These are phyloP conservation scores for Ischnus inquisitorius DNA, from an alignment of 2,888 invertebrate genomes.

Conservation along the genomic window DNA sequence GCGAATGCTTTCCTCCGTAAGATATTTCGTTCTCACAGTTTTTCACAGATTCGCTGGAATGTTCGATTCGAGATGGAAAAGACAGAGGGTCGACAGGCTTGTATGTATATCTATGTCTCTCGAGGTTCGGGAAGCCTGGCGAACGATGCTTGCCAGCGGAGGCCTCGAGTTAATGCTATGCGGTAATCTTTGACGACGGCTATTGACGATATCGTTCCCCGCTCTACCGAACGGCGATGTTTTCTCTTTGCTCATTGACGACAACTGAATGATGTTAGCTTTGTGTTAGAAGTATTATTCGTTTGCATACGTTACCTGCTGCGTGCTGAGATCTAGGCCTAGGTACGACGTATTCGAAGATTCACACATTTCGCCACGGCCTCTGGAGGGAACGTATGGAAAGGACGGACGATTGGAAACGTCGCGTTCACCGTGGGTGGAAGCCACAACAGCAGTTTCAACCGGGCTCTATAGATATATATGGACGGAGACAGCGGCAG, in stretches of 20 bases:
- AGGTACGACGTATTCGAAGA: slow-evolving; percentile 88
- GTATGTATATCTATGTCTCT: not conserved
- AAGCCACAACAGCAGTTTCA: slow-evolving; percentile 54
- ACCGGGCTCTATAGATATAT: slow-evolving; percentile 32
- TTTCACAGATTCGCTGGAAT: not conserved
- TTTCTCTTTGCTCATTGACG: not conserved
- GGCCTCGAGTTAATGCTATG: slow-evolving; percentile 18
- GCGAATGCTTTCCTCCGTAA: not conserved
- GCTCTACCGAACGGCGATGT: not conserved
- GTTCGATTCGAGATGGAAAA: not conserved
- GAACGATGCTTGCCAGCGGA: not conserved
- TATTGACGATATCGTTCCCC: slow-evolving; percentile 7
- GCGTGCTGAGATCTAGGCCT: slow-evolving; percentile 95
- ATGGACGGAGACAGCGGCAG: slow-evolving; percentile 2
- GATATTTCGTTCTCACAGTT: not conserved
- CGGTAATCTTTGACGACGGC: slow-evolving; percentile 2
- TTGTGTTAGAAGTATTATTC: not conserved
- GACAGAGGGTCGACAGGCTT: not conserved
- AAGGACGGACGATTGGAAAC: slow-evolving; percentile 40
- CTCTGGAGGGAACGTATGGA: slow-evolving; percentile 66
- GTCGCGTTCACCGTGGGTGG: slow-evolving; percentile 53
- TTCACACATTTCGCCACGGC: slow-evolving; percentile 76
- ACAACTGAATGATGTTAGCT: not conserved
- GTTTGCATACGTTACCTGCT: slow-evolving; percentile 89
- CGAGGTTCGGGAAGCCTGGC: not conserved